phyloP scores from a whole-genome alignment of 2,113 vertebrate species.

The Salvelinus fontinalis region DNA sequence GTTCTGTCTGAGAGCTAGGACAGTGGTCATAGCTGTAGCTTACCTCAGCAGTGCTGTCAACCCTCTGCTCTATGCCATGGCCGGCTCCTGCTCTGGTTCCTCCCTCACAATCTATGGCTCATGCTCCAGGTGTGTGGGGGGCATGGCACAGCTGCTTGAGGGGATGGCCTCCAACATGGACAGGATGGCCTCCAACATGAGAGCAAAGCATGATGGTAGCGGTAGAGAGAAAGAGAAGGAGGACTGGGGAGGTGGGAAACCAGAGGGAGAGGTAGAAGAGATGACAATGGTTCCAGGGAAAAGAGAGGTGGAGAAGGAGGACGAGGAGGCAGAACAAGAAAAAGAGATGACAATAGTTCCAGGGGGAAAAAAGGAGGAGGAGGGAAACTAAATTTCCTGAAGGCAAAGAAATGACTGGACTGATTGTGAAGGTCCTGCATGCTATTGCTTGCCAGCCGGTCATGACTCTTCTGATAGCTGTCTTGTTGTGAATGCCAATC shows the following conservation, averaged over 20 bases:
- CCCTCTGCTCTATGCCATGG: conserved; percentile 70
- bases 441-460: background rate
- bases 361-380: background rate
- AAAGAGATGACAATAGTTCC: background rate
- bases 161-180: conserved; percentile 23
- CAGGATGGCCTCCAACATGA: background rate
- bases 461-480: background rate
- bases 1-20: conserved; percentile 12
- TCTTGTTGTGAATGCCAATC: background rate
- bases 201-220: background rate
- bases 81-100: conserved; percentile 26
- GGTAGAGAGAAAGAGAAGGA: background rate
- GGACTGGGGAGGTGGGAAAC: background rate
- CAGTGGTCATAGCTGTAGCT: conserved; percentile 57
- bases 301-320: background rate
- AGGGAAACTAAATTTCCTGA: background rate
- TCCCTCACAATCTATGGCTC: conserved; percentile 51
- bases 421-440: background rate
- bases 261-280: background rate
- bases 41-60: conserved; percentile 73
- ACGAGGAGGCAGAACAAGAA: background rate
- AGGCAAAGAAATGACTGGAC: background rate
- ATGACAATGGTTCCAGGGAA: background rate
- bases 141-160: conserved; percentile 67
- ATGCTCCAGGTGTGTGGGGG: conserved; percentile 37